Conservation (phyloP, 2,888 invertebrate species). For the Phyllotreta cruciferae region DNA sequence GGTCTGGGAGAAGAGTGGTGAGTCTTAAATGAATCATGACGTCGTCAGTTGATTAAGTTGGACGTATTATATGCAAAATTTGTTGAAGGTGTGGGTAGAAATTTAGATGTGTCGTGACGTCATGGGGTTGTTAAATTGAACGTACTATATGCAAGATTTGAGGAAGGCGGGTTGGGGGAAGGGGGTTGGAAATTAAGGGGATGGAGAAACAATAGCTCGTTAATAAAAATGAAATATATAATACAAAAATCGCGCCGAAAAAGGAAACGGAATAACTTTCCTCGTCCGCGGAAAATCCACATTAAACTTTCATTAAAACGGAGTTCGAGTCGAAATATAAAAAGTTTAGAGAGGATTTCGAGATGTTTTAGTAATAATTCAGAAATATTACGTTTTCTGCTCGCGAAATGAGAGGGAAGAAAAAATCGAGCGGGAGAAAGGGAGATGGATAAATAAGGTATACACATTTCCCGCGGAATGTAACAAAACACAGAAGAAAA, state of each 20-base stretch:
- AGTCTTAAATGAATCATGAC: too few relatives aligned
- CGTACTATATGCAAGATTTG: too few relatives aligned
- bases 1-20: too few relatives aligned
- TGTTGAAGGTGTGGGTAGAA: too few relatives aligned
- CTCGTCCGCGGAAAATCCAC: conserved; percentile 5
- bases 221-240: background rate
- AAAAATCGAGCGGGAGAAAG: background rate
- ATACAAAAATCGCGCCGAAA: background rate
- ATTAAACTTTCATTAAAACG: conserved; percentile 23
- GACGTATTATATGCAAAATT: too few relatives aligned
- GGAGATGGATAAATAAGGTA: conserved; percentile 17
- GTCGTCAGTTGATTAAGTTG: too few relatives aligned
- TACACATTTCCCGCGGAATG: conserved; percentile 27
- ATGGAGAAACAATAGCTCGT: background rate
- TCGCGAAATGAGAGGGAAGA: conserved; percentile 1
- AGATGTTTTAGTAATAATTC: conserved; percentile 39
- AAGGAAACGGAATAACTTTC: conserved; percentile 7
- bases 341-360: conserved; percentile 35
- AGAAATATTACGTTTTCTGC: conserved; percentile 34
- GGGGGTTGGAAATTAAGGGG: too few relatives aligned
- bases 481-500: conserved; percentile 44
- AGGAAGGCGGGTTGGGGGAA: too few relatives aligned
- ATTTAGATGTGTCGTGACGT: too few relatives aligned
- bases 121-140: too few relatives aligned
- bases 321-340: conserved; percentile 35